Percentiles rank a stretch among this genome's conserved stretches.
Conservation (phyloP, 2,888 invertebrate species). For the Chesias legatella region DNA sequence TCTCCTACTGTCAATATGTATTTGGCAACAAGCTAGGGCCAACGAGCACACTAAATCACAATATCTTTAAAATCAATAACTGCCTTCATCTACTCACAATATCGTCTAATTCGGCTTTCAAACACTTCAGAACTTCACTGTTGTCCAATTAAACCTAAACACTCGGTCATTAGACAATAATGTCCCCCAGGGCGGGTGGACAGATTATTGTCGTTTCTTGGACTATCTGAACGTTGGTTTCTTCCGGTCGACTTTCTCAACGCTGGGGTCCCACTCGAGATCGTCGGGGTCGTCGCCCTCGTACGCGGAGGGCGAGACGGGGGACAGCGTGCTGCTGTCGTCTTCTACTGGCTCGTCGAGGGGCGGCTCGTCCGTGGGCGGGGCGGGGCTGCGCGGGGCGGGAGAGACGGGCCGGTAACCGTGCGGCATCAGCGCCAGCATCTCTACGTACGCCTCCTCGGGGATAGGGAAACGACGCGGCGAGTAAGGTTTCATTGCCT, state of each 20-base stretch:
- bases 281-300: constrained; percentile 93
- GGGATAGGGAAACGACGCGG: constrained; percentile 86
- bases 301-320: constrained; percentile 50
- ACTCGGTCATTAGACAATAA: constrained; percentile 10
- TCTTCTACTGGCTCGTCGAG: constrained; percentile 24
- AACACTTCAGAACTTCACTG: too few species aligned
- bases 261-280: constrained; percentile 87
- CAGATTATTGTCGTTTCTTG: constrained; percentile 9
- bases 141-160: too few species aligned
- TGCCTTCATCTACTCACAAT: too few species aligned
- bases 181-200: not conserved
- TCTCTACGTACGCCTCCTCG: constrained; percentile 84
- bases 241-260: constrained; percentile 52
- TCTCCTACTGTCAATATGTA: not conserved
- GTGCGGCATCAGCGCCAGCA: constrained; percentile 86
- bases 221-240: constrained; percentile 52
- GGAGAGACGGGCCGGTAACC: constrained; percentile 64
- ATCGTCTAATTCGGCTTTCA: too few species aligned
- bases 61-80: too few species aligned
- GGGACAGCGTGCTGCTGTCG: constrained; percentile 32
- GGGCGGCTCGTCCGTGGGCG: constrained; percentile 28
- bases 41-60: too few species aligned
- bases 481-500: constrained; percentile 87
- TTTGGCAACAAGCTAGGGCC: too few species aligned
- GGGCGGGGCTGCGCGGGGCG: constrained; percentile 39